Evolutionary conservation across 2,797 vertebrate genomes (phyloP).

Genomic region (Lutjanus campechanus): DNA sequence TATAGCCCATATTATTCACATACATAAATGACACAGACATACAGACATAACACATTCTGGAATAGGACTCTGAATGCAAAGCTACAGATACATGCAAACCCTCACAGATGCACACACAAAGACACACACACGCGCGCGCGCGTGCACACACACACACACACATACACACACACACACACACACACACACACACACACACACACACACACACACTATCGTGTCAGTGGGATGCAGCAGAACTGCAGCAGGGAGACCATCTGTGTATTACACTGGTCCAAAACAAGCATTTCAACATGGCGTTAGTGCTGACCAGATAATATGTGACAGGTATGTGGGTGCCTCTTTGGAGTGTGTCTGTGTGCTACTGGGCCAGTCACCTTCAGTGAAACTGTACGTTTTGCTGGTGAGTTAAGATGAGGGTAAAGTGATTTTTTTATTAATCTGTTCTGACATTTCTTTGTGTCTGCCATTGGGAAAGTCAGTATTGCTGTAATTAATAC

Average conservation of each 20-base stretch:
- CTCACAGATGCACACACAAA: slow-evolving; percentile 36
- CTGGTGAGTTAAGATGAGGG: slow-evolving; percentile 7
- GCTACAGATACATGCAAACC: neutral
- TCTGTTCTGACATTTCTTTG: slow-evolving; percentile 53
- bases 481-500: slow-evolving; percentile 56
- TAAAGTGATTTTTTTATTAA: slow-evolving; percentile 40
- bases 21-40: slow-evolving; percentile 1
- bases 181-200: slow-evolving; percentile 38
- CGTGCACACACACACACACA: slow-evolving; percentile 39
- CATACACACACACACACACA: slow-evolving; percentile 2
- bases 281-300: slow-evolving; percentile 46
- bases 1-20: neutral
- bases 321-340: slow-evolving; percentile 52
- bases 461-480: slow-evolving; percentile 33
- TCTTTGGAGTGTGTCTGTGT: slow-evolving; percentile 46
- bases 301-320: slow-evolving; percentile 51
- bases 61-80: slow-evolving; percentile 1
- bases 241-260: slow-evolving; percentile 86
- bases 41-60: slow-evolving; percentile 29
- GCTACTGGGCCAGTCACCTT: slow-evolving; percentile 33
- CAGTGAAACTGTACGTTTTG: slow-evolving; percentile 31
- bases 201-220: slow-evolving; percentile 19
- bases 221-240: slow-evolving; percentile 62
- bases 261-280: slow-evolving; percentile 68
- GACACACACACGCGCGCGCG: neutral